Base-by-base conservation (phyloP, 1,140 invertebrate species). In the Caenorhabditis briggsae region DNA sequence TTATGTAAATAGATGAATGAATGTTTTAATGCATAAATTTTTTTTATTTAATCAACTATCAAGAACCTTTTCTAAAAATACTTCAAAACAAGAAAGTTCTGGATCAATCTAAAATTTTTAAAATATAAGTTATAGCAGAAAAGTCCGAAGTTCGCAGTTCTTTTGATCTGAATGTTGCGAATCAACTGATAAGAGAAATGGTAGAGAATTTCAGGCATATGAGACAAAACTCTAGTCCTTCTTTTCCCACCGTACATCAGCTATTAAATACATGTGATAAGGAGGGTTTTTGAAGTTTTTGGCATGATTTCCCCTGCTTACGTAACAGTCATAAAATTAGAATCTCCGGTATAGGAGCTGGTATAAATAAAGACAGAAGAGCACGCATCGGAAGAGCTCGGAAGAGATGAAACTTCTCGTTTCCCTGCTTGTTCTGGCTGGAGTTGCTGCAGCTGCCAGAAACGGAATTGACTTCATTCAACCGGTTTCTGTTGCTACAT, bases 381-480 rank as follows among this genome's bases (percentile, higher is more conserved):
- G 50, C 8, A 5, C 11, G 12, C 3, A 18, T 41, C 7, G 41
- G 5, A 2, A 64, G 58, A 61, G 56, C 16, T 84, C 11, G 23
- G 20, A 12, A 9, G 61, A 33, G 6, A 84, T 58, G 59, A 84
- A 84, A n/a, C 12, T 46, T 18, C 41, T 48, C 25, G 33, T 64
- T 43, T 33, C 58, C 6, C 7, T 43, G n/a, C n/a, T 84, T 25
- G 43, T 84, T 23, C 11, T 59, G 18, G 8, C 43, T 33, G 83
- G 9, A 5, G 43, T 48, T 25, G 83, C 18, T 5, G 33, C 16
- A 48, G 61, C 61, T 48, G 59, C 58, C 3, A 46, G 59, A 23
- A 64, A 84, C 33, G 83, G 83, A 48, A 84, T 84, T 48, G 58
- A 84, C 16, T 64, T 84, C 83, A 84, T 61, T 64, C 41, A 61